Percentiles rank a stretch among this genome's conserved stretches.
Conservation (phyloP, 2,888 invertebrate species). For the Scaeva pyrastri region DNA sequence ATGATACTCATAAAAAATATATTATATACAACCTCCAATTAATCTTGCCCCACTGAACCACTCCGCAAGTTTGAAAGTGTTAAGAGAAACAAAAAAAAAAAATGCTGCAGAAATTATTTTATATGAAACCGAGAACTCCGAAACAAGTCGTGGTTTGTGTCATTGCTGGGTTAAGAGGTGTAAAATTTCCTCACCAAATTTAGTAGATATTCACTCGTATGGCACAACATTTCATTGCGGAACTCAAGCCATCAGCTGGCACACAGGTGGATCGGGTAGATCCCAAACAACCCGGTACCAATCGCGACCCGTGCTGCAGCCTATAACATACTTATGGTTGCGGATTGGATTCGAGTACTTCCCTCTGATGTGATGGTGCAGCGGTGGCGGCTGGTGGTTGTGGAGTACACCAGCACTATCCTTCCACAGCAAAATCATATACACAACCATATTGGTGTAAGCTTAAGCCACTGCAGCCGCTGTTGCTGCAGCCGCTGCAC, state of each 20-base stretch:
- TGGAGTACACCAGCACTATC: neutral
- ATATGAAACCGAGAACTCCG: constrained; percentile 32
- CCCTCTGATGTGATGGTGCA: constrained; percentile 21
- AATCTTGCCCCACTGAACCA: constrained; percentile 69
- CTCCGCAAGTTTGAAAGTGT: constrained; percentile 40
- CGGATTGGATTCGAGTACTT: constrained; percentile 30
- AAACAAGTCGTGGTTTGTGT: constrained; percentile 39
- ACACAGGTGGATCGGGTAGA: constrained; percentile 63
- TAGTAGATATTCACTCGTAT: constrained; percentile 31
- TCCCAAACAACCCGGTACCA: neutral
- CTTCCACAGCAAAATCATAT: too few relatives aligned
- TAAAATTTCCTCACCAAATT: constrained; percentile 59
- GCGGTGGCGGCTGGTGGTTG: too few relatives aligned
- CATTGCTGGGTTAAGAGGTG: constrained; percentile 48
- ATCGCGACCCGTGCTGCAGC: constrained; percentile 17
- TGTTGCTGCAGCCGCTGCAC: neutral
- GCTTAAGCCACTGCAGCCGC: neutral
- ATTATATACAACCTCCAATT: constrained; percentile 50
- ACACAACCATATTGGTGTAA: too few relatives aligned
- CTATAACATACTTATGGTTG: constrained; percentile 29
- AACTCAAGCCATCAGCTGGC: constrained; percentile 35
- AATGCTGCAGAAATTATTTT: constrained; percentile 11
- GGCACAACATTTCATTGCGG: constrained; percentile 51
- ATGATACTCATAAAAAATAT: constrained; percentile 13
- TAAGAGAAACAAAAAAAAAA: constrained; percentile 1